Evolutionary conservation across 2,888 invertebrate genomes (phyloP), one percentile per base, ranked within the genome.

Genomic region (Aspidapion aeneum): DNA sequence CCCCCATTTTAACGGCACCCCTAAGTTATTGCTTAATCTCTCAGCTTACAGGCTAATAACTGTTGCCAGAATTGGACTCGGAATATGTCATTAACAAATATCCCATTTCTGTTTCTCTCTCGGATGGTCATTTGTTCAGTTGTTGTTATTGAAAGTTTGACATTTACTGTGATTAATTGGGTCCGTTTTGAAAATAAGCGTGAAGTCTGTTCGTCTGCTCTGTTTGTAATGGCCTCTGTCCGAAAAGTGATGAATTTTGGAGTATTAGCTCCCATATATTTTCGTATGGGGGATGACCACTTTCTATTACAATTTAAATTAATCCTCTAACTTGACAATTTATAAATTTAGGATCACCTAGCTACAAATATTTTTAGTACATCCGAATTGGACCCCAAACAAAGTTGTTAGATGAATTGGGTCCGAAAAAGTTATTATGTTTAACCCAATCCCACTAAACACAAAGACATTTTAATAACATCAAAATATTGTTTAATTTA

Each of bases 11-110:
- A 75, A 76, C 74, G 72, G 73, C 67, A 75, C 77, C 77, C 72
- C 73, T 71, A 70, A 77, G 76, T 78, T 77, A 78, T 77, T 77
- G 77, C 78, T 78, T 79, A 79, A 79, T 79, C 79, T 78, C 75
- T 73, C 75, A 74, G 75, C 77, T 77, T 76, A 75, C 76, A 72
- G 72, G 69, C 75, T 77, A 77, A 77, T 77, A 77, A 74, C 72
- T 72, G 66, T 61, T n/a, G 68, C 71, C 70, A 72, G 71, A 70
- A 74, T 68, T 71, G 71, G 69, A 71, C 70, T 66, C 64, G 70
- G 71, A 74, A 74, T 76, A 74, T 74, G 73, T 74, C 74, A 75
- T 76, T 75, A 75, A 73, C 73, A 76, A 70, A 74, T 73, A 73
- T 74, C 73, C 72, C 72, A 69, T 72, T 70, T 69, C 67, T 52